These are phyloP conservation scores for Drosophila pegasa DNA, from an alignment of 2,888 invertebrate genomes.

Conservation along the genomic window DNA sequence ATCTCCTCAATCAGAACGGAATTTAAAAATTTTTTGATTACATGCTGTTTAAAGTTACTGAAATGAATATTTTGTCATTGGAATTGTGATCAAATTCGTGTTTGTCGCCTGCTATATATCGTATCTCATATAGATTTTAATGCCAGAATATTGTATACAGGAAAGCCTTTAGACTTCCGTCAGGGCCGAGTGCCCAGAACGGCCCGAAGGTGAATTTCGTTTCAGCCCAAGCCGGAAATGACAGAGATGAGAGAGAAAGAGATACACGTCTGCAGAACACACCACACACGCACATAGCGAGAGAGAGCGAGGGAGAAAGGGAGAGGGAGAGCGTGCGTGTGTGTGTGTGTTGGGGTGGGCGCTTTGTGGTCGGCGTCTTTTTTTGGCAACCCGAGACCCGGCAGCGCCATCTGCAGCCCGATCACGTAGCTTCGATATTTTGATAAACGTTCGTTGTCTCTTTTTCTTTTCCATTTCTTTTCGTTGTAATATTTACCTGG, in stretches of 20 bases:
- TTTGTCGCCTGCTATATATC: conserved; percentile 18
- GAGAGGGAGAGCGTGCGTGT: not conserved
- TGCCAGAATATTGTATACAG: conserved; percentile 24
- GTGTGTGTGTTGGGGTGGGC: conserved; percentile 14
- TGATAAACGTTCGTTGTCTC: conserved; percentile 22
- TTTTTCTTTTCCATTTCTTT: no score
- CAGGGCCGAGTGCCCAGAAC: conserved; percentile 29
- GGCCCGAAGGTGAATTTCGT: conserved; percentile 40
- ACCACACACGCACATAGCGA: not conserved
- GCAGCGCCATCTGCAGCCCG: conserved; percentile 20
- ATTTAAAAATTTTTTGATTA: conserved; percentile 33
- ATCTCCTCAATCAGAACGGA: conserved; percentile 34
- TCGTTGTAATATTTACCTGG: conserved; percentile 59
- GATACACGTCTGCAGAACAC: conserved; percentile 19
- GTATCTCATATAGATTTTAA: conserved; percentile 3
- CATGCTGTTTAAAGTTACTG: conserved; percentile 36
- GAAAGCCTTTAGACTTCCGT: conserved; percentile 31
- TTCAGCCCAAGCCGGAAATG: conserved; percentile 48
- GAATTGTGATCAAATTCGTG: not conserved
- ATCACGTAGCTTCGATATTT: conserved; percentile 52
- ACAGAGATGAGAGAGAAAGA: conserved; percentile 17
- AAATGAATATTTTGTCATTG: conserved; percentile 28
- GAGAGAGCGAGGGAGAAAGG: not conserved
- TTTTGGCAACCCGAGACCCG: conserved; percentile 29
- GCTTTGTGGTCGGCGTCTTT: not conserved